Base-by-base conservation (phyloP, 2,888 invertebrate species). In the Drosophila lutescens region DNA sequence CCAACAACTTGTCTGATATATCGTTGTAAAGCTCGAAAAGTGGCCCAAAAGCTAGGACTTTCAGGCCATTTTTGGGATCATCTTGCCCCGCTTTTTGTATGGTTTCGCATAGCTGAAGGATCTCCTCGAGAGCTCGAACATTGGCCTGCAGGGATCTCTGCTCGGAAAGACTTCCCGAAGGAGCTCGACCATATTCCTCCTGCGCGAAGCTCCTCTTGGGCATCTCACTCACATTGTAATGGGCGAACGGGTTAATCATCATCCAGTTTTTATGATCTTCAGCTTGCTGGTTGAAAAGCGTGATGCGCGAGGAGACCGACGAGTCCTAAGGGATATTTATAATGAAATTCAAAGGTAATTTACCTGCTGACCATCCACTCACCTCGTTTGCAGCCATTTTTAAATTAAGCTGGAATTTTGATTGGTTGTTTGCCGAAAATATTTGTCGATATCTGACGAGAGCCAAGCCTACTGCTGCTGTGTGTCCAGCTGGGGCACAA, bases 1-100 rank as follows among this genome's bases (percentile, higher is more conserved):
- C 99, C n/a, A 99, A 98, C 46, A 98, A 94, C 93, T 99, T 98
- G 92, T 97, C 96, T 38, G 96, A 96, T 82, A 98, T 97, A 55
- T 95, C 93, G 12, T 96, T 97, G 93, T 98, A 98, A 87, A 97
- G 95, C 94, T 85, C 79, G 15, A 89, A 85, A 2, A 85, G 77
- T 0, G 41, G n/a, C 2, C 88, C 86, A 10, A 89, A 85, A 2
- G 40, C 30, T 2, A 89, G 17, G 43, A 51, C 53, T 2, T 53
- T 61, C 9, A 34, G 49, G 0, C 47, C 2, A 3, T 40, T 5
- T 0, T 41, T 46, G 3, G 26, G 13, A n/a, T 56, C 34, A 0
- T 7, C 15, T 4, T 40, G 40, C 5, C 76, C 61, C 10, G 63
- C 60, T 1, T 51, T 50, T 2, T 69, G 41, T n/a, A 83, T 76